Conservation (phyloP, 2,797 vertebrate species). For the Danio kyathit region DNA sequence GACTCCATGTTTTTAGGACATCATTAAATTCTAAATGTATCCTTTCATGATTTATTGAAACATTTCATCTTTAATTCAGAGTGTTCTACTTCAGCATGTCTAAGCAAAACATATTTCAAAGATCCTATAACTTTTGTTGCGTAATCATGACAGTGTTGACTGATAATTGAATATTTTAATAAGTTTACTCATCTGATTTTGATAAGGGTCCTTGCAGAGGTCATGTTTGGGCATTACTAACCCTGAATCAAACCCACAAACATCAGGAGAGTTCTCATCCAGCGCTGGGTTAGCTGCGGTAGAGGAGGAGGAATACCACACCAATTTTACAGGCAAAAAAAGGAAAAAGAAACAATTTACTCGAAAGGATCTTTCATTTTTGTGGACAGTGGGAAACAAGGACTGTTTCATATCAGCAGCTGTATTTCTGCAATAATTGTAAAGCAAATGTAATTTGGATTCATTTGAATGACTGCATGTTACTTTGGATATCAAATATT, state of each 20-base stretch:
- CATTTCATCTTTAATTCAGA: no score
- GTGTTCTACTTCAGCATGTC: no score
- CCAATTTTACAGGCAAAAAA: slow-evolving; percentile 62
- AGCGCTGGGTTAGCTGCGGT: slow-evolving; percentile 26
- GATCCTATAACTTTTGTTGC: no score
- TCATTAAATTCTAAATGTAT: no score
- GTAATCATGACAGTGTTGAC: no score
- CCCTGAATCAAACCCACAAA: slow-evolving; percentile 41
- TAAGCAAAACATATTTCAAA: no score
- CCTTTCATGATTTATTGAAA: no score
- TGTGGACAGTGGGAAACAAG: slow-evolving; percentile 56
- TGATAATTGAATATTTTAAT: no score
- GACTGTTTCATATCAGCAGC: not conserved
- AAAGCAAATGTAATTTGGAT: not conserved
- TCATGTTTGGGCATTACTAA: slow-evolving; percentile 4
- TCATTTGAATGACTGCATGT: not conserved
- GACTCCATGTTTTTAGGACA: no score
- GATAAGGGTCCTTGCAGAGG: not conserved
- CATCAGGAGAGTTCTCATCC: slow-evolving; percentile 14
- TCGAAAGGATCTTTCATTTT: slow-evolving; percentile 64
- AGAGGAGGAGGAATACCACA: slow-evolving; percentile 71
- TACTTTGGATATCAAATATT: not conserved
- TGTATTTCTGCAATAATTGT: not conserved
- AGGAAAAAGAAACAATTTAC: slow-evolving; percentile 62
- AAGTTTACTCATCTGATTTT: slow-evolving; percentile 30